Percentiles rank a stretch among this genome's conserved stretches.
Evolutionary conservation across 2,113 vertebrate species (phyloP).

Genomic region (Cynocephalus volans): DNA sequence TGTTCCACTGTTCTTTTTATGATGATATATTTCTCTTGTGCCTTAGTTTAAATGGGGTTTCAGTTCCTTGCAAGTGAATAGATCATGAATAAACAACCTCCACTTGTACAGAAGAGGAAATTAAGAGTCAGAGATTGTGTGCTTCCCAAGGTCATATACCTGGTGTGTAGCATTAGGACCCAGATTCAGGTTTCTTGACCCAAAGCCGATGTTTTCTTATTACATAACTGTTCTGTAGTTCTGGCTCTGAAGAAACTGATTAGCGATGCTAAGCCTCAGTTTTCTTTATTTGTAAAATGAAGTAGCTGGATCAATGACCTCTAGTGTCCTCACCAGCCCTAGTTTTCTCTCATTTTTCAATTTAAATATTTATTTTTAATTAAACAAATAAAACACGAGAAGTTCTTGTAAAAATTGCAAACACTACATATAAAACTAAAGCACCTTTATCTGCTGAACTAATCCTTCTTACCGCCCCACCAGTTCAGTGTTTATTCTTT

Average conservation of each 20-base stretch:
- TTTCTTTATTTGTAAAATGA: conserved; percentile 52
- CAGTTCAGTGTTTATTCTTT: not conserved
- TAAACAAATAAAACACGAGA: not conserved
- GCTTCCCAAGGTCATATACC: not conserved
- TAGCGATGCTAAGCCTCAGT: not conserved
- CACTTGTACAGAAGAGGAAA: not conserved
- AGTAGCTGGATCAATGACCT: not conserved
- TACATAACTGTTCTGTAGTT: not conserved
- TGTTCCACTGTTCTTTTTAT: not conserved
- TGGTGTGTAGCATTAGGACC: not conserved
- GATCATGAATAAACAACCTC: not conserved
- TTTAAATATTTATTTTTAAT: conserved; percentile 64
- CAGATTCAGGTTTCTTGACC: not conserved
- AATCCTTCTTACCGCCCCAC: not conserved
- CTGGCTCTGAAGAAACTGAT: conserved; percentile 13
- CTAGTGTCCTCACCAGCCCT: not conserved
- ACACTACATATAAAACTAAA: not conserved
- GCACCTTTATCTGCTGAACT: not conserved
- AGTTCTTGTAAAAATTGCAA: not conserved
- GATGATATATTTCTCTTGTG: not conserved
- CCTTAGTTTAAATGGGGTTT: not conserved
- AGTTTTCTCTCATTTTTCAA: conserved; percentile 18
- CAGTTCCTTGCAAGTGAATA: not conserved
- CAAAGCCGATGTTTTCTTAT: conserved; percentile 21
- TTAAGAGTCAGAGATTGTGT: not conserved